Evolutionary conservation across 2,888 invertebrate genomes (phyloP).

Genomic region (Limnephilus marmoratus): DNA sequence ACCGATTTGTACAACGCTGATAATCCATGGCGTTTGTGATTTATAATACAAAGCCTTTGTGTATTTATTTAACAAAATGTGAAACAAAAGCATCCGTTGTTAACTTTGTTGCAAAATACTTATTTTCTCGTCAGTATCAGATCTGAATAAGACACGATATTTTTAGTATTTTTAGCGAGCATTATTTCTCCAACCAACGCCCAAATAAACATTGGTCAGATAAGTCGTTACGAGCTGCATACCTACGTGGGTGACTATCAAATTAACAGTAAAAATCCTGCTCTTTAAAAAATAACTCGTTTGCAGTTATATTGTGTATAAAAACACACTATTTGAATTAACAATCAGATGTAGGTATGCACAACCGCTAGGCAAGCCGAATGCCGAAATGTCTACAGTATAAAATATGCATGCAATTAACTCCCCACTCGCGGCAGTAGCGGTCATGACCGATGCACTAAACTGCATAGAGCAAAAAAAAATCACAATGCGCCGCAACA

Average conservation of each 20-base stretch:
- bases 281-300: not conserved
- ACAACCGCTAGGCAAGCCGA: not conserved
- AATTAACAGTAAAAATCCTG: not conserved
- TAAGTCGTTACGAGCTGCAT: not conserved
- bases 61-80: not conserved
- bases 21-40: not conserved
- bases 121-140: not conserved
- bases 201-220: not conserved
- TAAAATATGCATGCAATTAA: slow-evolving; percentile 18
- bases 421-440: not conserved
- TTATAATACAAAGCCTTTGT: not conserved
- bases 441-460: slow-evolving; percentile 31
- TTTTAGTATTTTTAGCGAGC: not conserved
- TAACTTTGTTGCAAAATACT: not conserved
- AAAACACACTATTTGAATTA: not conserved
- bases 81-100: too few species aligned
- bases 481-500: slow-evolving; percentile 22
- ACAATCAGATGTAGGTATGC: not conserved
- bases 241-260: not conserved
- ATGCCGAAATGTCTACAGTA: slow-evolving; percentile 41
- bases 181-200: not conserved
- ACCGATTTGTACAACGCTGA: not conserved
- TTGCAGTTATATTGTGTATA: not conserved
- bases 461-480: slow-evolving; percentile 43
- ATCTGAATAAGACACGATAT: not conserved